Evolutionary conservation across 2,888 invertebrate genomes (phyloP).

Genomic region (Epinotia bilunana): DNA sequence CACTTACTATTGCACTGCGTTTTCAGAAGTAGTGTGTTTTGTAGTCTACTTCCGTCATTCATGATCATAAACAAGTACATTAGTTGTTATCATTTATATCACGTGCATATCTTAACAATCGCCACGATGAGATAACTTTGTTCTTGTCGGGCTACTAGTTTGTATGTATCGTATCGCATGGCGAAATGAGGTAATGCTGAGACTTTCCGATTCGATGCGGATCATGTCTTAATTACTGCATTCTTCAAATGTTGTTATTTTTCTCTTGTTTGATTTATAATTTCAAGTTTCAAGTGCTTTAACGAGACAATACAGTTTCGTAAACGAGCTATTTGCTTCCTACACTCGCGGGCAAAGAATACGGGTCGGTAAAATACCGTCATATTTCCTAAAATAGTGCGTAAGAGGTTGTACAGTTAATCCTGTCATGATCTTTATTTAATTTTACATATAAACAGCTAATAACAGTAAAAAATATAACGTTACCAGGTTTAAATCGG

Average conservation of each 20-base stretch:
- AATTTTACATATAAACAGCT: no score
- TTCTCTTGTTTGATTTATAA: background rate
- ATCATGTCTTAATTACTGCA: background rate
- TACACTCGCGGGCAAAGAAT: no score
- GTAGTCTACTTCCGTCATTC: background rate
- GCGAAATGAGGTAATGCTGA: conserved; percentile 7
- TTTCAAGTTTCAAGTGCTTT: background rate
- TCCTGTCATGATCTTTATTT: no score
- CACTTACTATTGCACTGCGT: background rate
- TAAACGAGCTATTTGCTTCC: no score
- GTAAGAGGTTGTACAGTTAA: no score
- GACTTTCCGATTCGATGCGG: conserved; percentile 6
- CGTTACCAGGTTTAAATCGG: no score
- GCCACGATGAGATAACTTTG: conserved; percentile 25
- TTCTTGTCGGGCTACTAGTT: conserved; percentile 26
- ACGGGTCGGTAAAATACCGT: no score
- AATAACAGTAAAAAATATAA: no score
- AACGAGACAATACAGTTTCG: no score
- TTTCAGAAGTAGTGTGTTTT: background rate
- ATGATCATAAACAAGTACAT: conserved; percentile 5
- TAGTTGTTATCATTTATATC: conserved; percentile 33
- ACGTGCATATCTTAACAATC: conserved; percentile 14
- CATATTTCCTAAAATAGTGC: no score
- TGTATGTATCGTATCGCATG: background rate
- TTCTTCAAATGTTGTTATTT: background rate